Conservation (phyloP, 2,888 invertebrate species). For the Amphipoea lucens region DNA sequence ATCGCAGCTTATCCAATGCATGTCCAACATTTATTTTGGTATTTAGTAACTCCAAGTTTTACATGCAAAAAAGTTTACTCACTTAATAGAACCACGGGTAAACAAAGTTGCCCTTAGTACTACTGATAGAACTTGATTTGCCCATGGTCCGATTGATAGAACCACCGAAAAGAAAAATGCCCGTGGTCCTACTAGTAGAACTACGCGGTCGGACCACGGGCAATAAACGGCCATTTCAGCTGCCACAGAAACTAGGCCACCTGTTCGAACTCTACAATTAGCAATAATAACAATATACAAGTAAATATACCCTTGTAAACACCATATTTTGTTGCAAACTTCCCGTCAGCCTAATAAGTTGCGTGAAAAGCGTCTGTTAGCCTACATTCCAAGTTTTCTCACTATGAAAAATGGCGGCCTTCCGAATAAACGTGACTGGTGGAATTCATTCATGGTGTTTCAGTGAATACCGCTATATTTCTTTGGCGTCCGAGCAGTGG, state of each 20-base stretch:
- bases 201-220: no score
- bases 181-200: no score
- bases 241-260: constrained; percentile 11
- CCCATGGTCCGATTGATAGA: no score
- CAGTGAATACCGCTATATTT: constrained; percentile 34
- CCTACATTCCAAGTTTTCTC: constrained; percentile 37
- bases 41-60: no score
- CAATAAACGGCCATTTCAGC: constrained; percentile 12
- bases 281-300: constrained; percentile 23
- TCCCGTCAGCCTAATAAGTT: constrained; percentile 18
- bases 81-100: no score
- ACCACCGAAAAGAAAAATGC: no score
- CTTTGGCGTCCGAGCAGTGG: constrained; percentile 18
- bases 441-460: constrained; percentile 59
- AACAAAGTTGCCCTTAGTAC: no score
- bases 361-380: constrained; percentile 43
- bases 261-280: constrained; percentile 33
- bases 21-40: no score
- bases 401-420: constrained; percentile 24
- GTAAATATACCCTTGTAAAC: constrained; percentile 13
- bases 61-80: no score
- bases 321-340: constrained; percentile 26
- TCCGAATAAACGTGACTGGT: constrained; percentile 53
- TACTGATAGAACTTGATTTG: no score
- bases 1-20: no score